Evolutionary conservation across 2,113 vertebrate species (phyloP).

Genomic region (Okapia johnstoni): DNA sequence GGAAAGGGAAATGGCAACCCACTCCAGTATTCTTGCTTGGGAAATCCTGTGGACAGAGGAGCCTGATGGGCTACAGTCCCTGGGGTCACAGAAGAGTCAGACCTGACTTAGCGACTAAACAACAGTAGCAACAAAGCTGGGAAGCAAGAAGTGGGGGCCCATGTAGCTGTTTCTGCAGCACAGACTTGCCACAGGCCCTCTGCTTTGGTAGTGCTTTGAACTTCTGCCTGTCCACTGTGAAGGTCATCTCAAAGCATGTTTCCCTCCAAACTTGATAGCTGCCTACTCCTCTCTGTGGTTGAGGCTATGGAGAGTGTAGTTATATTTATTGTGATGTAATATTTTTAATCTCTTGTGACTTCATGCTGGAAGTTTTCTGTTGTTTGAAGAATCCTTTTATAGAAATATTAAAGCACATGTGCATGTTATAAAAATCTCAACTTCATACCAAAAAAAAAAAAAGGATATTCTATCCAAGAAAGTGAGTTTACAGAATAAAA

Average conservation of each 20-base stretch:
- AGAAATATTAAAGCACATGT: slow-evolving; percentile 77
- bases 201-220: background rate
- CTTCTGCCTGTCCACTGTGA: background rate
- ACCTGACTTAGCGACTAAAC: too few relatives aligned
- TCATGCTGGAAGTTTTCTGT: slow-evolving; percentile 70
- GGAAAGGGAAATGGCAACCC: too few relatives aligned
- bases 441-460: too few relatives aligned
- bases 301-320: slow-evolving; percentile 63
- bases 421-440: background rate
- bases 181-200: background rate
- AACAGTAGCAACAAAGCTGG: too few relatives aligned
- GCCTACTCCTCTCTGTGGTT: slow-evolving; percentile 12
- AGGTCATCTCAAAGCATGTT: background rate
- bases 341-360: slow-evolving; percentile 80
- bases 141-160: background rate
- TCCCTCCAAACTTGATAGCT: background rate
- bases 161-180: background rate
- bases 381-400: slow-evolving; percentile 79
- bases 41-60: too few relatives aligned
- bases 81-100: too few relatives aligned
- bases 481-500: background rate
- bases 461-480: background rate
- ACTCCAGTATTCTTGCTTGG: too few relatives aligned
- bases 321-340: slow-evolving; percentile 81
- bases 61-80: too few relatives aligned